Base-by-base conservation (phyloP, 2,888 invertebrate genomes). In the Dicyrtomina minuta region DNA sequence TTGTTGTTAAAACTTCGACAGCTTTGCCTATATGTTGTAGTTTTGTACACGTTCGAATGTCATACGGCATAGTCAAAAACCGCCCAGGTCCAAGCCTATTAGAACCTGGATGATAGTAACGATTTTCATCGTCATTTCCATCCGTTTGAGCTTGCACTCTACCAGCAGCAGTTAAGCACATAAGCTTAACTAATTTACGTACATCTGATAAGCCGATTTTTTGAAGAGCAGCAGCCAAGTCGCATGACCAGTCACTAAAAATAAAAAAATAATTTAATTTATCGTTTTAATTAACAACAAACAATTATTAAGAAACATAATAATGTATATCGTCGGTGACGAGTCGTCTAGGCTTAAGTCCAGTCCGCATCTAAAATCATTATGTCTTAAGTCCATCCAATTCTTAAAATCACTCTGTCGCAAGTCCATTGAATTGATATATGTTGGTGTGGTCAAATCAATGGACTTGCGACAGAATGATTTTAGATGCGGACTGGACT, bases 91-190 rank as follows among this genome's bases (percentile, higher is more conserved):
- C 61, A 20, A 72, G 59, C 2, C 70, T 53, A 15, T 51, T 64
- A 8, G 55, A 26, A 15, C 72, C 70, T 0, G 70, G 61, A 39
- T 74, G 66, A 56, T 74, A 74, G 49, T 72, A 72, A 27, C 69
- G 64, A 44, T 64, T 62, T 15, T 66, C 70, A 1, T 77, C 76
- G n/a, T 72, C 73, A n/a, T 73, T 68, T 20, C 51, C 56, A 17
- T 53, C 70, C 24, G 70, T 70, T 15, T 66, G 59, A 12, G 58
- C 62, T n/a, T 71, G 68, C 8, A 83, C 80, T 67, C 85, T 82
- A 49, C 86, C 86, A 75, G 84, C 84, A 4, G 87, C 86, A 53
- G 85, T 85, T 66, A 87, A 80, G 26, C 85, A 85, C 87, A 87
- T 87, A 27, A 87, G 81, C 13, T 84, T 83, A 0, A 87, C 85